Evolutionary conservation across 2,797 vertebrate species (phyloP), one percentile per base, ranked within the genome.

Genomic region (Peromyscus aztecus): DNA sequence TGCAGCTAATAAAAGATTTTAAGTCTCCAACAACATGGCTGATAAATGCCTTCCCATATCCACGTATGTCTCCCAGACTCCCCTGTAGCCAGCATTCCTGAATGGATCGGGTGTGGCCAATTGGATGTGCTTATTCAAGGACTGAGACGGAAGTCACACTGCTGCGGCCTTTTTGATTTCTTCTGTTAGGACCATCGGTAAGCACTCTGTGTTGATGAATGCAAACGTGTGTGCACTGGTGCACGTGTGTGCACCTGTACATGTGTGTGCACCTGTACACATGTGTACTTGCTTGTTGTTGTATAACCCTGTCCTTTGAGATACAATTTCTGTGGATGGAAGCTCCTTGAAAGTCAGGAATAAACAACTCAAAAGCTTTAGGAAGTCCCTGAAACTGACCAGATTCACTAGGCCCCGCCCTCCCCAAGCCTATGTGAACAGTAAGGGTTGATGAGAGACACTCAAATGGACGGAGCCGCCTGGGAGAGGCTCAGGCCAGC

Each of bases 71-170:
- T 94, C 61, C 59, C 19, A 63, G 90, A 88, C 24, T 90, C 63
- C 73, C 80, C 91, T 73, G 88, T 52, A 92, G 76, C 88, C 65
- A 95, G 24, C 10, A 46, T 31, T 94, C 40, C 31, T 40, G 29
- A 46, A 75, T 37, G 55, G 95, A 82, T 57, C 24, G 59, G 40
- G 24, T 34, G 10, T 55, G 14, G 12, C 14, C 55, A 21, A 3
- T 17, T 46, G 27, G 27, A 77, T 65, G 49, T 40, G 24, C 69
- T 29, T 43, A 49, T 6, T 84, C 82, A 34, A 34, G 11, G 16
- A 63, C 1, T 31, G 59, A 88, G 40, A 40, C 31, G 27, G 31
- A 84, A 90, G 17, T 19, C 59, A 77, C 6, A 6, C 9, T 40
- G 52, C 65, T 63, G 31, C 5, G 17, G 16, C 69, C n/a, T 91